A percentile compares a stretch with the other conserved stretches of the same genome.
phyloP scores from a whole-genome alignment of 2,888 invertebrate species.

The Harpalus rufipes region DNA sequence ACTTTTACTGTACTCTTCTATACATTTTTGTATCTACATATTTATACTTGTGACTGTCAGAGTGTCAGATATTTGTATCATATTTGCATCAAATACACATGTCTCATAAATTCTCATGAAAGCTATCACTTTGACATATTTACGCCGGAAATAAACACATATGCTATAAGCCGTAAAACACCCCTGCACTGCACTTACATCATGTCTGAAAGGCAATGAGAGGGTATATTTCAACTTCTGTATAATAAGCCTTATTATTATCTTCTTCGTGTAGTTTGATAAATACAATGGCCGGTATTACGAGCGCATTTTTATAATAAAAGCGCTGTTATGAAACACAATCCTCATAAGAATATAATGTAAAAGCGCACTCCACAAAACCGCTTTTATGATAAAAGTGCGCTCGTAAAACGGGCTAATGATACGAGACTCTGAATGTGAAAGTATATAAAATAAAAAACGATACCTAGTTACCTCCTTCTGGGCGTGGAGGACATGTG shows the following conservation, averaged over 20 bases:
- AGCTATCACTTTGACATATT: constrained; percentile 51
- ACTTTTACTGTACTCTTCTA: too few relatives aligned
- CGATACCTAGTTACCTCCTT: constrained; percentile 45
- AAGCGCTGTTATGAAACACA: too few relatives aligned
- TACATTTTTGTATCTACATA: too few relatives aligned
- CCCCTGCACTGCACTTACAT: constrained; percentile 24
- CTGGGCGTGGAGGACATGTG: constrained; percentile 37
- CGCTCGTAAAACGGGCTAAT: too few relatives aligned
- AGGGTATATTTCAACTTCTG: background rate
- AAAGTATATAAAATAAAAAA: constrained; percentile 18
- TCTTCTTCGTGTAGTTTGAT: too few relatives aligned
- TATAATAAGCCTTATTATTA: too few relatives aligned
- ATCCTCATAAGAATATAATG: too few relatives aligned
- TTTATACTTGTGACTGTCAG: too few relatives aligned
- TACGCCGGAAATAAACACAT: constrained; percentile 60
- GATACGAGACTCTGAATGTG: background rate
- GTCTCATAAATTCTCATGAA: constrained; percentile 39
- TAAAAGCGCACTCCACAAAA: too few relatives aligned
- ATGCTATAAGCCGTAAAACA: background rate
- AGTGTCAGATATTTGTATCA: background rate
- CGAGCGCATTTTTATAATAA: too few relatives aligned
- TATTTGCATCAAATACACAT: background rate
- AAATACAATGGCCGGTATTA: too few relatives aligned
- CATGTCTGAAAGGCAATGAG: constrained; percentile 34
- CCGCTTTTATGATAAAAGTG: too few relatives aligned